These are phyloP conservation scores for Cynodonichthys magdalenae DNA, from an alignment of 2,797 vertebrate species.

Conservation along the genomic window DNA sequence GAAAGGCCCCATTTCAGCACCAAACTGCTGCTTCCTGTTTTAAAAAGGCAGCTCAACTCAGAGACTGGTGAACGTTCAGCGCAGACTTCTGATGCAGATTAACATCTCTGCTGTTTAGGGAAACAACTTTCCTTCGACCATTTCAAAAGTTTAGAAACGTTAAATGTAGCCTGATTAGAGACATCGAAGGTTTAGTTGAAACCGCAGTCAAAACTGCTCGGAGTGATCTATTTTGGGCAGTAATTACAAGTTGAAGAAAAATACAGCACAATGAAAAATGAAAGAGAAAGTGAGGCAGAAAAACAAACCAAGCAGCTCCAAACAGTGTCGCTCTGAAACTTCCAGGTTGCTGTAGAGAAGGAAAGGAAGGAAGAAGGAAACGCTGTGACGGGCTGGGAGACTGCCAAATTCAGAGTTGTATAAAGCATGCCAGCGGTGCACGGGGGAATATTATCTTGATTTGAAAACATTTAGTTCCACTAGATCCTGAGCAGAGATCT, in stretches of 20 bases:
- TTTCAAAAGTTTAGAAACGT: neutral
- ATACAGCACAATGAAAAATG: neutral
- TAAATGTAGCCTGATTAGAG: neutral
- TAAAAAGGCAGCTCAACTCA: conserved; percentile 42
- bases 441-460: conserved; percentile 79
- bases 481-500: conserved; percentile 77
- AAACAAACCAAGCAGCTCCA: neutral
- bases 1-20: conserved; percentile 34
- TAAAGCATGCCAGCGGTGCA: conserved; percentile 77
- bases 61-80: conserved; percentile 37
- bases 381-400: conserved; percentile 55
- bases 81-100: conserved; percentile 20
- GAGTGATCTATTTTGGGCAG: no score
- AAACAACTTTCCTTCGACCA: neutral
- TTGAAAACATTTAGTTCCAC: conserved; percentile 82
- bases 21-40: conserved; percentile 44
- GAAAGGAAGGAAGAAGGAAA: conserved; percentile 47
- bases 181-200: neutral
- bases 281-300: neutral
- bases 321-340: neutral
- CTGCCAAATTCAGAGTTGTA: conserved; percentile 51
- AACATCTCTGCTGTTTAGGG: conserved; percentile 28
- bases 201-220: neutral
- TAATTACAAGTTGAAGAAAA: neutral
- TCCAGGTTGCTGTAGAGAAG: conserved; percentile 7